Evolutionary conservation across 2,113 vertebrate genomes (phyloP), one percentile per base, ranked within the genome.

Genomic region (Notiomystis cincta): DNA sequence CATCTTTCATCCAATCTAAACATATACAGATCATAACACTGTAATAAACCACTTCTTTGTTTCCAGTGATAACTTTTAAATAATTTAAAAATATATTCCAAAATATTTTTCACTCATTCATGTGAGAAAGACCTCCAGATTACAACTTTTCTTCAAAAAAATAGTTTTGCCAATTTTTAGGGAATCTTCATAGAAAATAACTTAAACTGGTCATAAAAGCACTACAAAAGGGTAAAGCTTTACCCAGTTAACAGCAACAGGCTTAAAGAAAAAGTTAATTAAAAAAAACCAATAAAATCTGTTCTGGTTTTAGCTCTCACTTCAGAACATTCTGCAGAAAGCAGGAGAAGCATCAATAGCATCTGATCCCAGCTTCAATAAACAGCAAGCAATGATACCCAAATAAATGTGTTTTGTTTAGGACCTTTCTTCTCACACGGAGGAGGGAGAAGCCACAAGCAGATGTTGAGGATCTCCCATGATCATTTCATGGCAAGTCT

Each of bases 401-500:
- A 78, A 45, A 73, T 18, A 87, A 79, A 27, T 38, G 48, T 40
- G 6, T 6, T 67, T 58, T 45, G 38, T n/a, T 44, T 6, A 16
- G 13, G 13, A 50, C 40, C n/a, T 8, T 64, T 64, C 60, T 38
- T 3, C 47, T 78, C 72, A 25, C 56, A 48, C 18, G 22, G 33
- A 66, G 61, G 45, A 38, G 14, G 88, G 70, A 53, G 28, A 81
- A 87, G 56, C 87, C 64, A 54, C 12, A 72, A 94, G 67, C 83
- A 94, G 90, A 87, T 84, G 78, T 58, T 90, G 53, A 70, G 44
- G 47, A 60, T 81, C 92, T 97, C 87, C 82, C 71, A 70, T 62
- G 90, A 93, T 65, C 45, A n/a, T 71, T 90, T 93, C 89, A 96
- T 71, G 91, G 82, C 86, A 97, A 92, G 82, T 84, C 90, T 89